Percentiles rank a stretch among this genome's conserved stretches.
These are phyloP conservation scores for Netta rufina DNA, from an alignment of 2,797 vertebrate genomes.

Conservation along the genomic window DNA sequence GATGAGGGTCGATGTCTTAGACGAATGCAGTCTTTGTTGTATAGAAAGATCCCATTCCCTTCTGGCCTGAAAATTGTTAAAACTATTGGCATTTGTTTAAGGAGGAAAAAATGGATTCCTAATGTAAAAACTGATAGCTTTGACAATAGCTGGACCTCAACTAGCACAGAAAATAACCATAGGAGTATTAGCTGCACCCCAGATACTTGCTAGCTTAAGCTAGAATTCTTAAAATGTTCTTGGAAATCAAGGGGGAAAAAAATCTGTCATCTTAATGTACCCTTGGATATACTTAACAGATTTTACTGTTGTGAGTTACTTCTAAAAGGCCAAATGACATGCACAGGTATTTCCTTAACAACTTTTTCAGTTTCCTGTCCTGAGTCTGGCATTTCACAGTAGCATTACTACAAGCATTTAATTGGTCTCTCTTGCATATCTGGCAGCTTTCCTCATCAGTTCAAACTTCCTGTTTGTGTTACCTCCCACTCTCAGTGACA, in stretches of 20 bases:
- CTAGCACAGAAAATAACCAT: not conserved
- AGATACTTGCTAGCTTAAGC: not conserved
- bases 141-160: not conserved
- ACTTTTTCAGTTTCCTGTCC: slow-evolving; percentile 12
- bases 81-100: not conserved
- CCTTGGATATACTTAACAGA: not conserved
- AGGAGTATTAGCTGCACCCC: not conserved
- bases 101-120: not conserved
- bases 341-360: slow-evolving; percentile 35
- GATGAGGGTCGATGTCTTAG: not conserved
- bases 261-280: not conserved
- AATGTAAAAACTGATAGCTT: not conserved
- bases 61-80: not conserved
- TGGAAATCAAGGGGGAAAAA: not conserved
- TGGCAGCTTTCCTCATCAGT: not conserved
- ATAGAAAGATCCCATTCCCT: not conserved
- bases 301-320: not conserved
- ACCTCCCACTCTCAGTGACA: slow-evolving; percentile 4
- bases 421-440: not conserved
- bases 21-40: not conserved
- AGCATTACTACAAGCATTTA: slow-evolving; percentile 22
- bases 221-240: slow-evolving; percentile 10
- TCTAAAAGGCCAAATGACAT: not conserved
- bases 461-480: slow-evolving; percentile 11
- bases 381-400: not conserved